Percentiles rank a stretch among this genome's conserved stretches.
Conservation (phyloP, 2,888 invertebrate genomes). For the Folsomia manolachei region DNA sequence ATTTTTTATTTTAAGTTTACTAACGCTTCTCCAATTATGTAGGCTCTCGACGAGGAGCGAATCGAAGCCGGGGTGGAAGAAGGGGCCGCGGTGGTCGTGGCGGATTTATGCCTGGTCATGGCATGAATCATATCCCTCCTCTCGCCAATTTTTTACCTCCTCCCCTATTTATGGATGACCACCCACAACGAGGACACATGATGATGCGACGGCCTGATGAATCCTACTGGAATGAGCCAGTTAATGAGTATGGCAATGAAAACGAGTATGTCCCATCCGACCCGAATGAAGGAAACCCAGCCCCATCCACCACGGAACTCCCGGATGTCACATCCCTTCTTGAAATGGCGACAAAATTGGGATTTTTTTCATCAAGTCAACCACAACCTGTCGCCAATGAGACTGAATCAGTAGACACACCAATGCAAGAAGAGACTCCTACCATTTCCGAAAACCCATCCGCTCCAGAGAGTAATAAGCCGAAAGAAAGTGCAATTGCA, state of each 20-base stretch:
- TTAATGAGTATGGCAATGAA: conserved; percentile 11
- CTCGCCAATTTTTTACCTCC: too few species aligned
- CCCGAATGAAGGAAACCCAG: conserved; percentile 24
- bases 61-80: conserved; percentile 16
- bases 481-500: conserved; percentile 40
- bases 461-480: conserved; percentile 2
- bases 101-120: conserved; percentile 7
- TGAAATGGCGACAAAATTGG: background rate
- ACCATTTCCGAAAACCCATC: background rate
- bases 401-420: background rate
- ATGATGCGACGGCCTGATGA: conserved; percentile 51
- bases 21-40: background rate
- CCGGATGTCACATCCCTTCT: background rate
- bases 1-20: background rate
- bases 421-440: background rate
- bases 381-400: background rate
- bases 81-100: conserved; percentile 16
- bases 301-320: background rate
- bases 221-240: conserved; percentile 6
- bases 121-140: too few species aligned
- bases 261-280: conserved; percentile 22
- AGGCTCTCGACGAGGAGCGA: background rate
- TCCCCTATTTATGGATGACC: background rate
- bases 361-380: too few species aligned
- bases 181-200: background rate